These are phyloP conservation scores for Phenganax stokvisi DNA, from an alignment of 92 coral and sea anemone genomes.

Conservation along the genomic window DNA sequence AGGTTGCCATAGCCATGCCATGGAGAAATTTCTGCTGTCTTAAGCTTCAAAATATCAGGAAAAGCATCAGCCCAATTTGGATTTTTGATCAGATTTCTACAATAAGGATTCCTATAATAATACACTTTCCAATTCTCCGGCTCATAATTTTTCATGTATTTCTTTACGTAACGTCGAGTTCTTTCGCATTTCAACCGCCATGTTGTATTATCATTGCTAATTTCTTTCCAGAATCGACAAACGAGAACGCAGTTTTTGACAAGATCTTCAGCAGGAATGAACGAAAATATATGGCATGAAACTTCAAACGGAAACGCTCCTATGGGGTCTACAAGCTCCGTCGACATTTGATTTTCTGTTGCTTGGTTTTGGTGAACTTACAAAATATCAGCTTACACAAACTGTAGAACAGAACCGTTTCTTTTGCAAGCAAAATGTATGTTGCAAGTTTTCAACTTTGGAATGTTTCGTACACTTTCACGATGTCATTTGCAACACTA, in stretches of 20 bases:
- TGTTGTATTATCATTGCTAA: constrained; percentile 31
- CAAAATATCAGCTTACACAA: too few relatives aligned
- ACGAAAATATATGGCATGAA: constrained; percentile 29
- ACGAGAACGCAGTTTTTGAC: constrained; percentile 33
- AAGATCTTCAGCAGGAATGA: constrained; percentile 33
- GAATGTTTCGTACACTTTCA: too few relatives aligned
- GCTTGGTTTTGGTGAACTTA: neutral
- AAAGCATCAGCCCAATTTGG: constrained; percentile 23
- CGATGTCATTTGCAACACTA: too few relatives aligned
- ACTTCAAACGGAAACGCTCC: constrained; percentile 20
- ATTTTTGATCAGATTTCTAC: constrained; percentile 29
- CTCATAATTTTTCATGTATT: constrained; percentile 26
- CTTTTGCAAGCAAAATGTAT: too few relatives aligned
- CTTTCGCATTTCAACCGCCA: constrained; percentile 37
- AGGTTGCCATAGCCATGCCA: constrained; percentile 30
- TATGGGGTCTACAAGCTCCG: constrained; percentile 9
- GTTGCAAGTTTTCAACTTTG: too few relatives aligned
- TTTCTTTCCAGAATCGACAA: constrained; percentile 30
- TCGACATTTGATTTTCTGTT: neutral
- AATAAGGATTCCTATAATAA: constrained; percentile 25
- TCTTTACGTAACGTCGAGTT: constrained; percentile 6
- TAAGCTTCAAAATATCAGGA: constrained; percentile 3
- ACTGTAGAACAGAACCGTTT: too few relatives aligned
- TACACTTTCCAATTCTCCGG: constrained; percentile 31
- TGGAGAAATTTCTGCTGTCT: neutral